These are phyloP conservation scores for Phrynosoma blainvillii DNA, from an alignment of 2,113 vertebrate species.

Conservation along the genomic window DNA sequence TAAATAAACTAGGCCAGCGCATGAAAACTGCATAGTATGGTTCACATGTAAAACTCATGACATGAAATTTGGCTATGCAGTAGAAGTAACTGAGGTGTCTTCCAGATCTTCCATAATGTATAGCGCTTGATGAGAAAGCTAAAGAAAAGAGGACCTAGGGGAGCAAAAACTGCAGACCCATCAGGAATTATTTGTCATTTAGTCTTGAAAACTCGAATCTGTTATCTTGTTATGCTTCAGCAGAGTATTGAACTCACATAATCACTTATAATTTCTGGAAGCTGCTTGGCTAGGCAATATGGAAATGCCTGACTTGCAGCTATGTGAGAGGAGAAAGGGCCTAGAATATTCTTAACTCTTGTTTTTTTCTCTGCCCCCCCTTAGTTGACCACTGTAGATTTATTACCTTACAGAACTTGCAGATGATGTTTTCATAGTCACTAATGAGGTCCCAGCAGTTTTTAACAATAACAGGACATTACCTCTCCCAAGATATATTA, in stretches of 20 bases:
- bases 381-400: slow-evolving; percentile 73
- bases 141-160: not conserved
- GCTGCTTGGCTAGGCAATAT: slow-evolving; percentile 59
- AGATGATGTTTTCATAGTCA: slow-evolving; percentile 82
- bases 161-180: slow-evolving; percentile 36
- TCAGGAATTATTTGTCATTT: slow-evolving; percentile 61
- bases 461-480: slow-evolving; percentile 85
- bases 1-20: not conserved
- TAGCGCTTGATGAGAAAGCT: not conserved
- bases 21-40: too few species aligned
- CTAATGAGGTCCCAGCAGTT: slow-evolving; percentile 87
- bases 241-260: slow-evolving; percentile 55
- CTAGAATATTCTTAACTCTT: slow-evolving; percentile 62
- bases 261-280: slow-evolving; percentile 69
- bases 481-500: slow-evolving; percentile 79
- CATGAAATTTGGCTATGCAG: too few species aligned
- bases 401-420: slow-evolving; percentile 76
- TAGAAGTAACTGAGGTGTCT: not conserved
- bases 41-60: too few species aligned
- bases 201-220: slow-evolving; percentile 39
- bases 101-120: not conserved
- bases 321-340: slow-evolving; percentile 47
- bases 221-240: slow-evolving; percentile 62
- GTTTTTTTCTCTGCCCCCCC: slow-evolving; percentile 54
- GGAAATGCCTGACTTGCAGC: slow-evolving; percentile 64